These are phyloP conservation scores for Drosophila ohnishii DNA, from an alignment of 1,140 invertebrate species.

Conservation along the genomic window DNA sequence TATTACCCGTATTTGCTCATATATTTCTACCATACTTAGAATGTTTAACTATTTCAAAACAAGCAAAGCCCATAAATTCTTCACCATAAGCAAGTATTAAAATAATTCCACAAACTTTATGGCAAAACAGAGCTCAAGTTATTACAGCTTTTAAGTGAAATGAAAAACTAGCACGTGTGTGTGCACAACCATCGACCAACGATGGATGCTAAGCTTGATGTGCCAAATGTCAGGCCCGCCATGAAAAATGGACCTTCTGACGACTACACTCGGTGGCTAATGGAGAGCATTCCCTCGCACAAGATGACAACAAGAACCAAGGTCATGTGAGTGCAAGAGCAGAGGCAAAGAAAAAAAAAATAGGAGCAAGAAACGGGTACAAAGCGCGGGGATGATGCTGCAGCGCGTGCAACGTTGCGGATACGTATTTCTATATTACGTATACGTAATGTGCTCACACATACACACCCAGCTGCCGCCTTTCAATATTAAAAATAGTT, in stretches of 20 bases:
- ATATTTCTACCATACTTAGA: background rate
- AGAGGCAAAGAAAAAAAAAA: background rate
- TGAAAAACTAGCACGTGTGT: slow-evolving; percentile 6
- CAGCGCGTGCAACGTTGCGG: slow-evolving; percentile 45
- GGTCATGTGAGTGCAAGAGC: slow-evolving; percentile 60
- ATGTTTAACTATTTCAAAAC: background rate
- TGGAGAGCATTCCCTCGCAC: slow-evolving; percentile 45
- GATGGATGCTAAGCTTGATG: slow-evolving; percentile 24
- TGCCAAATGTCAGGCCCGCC: slow-evolving; percentile 33
- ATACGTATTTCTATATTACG: slow-evolving; percentile 39
- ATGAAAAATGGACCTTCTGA: slow-evolving; percentile 34
- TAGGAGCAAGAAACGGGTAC: background rate
- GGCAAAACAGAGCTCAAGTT: background rate
- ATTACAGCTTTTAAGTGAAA: slow-evolving; percentile 8
- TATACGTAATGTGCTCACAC: slow-evolving; percentile 55
- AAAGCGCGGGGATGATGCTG: slow-evolving; percentile 28
- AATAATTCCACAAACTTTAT: slow-evolving; percentile 2
- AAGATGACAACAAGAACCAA: slow-evolving; percentile 53
- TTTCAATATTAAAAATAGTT: slow-evolving; percentile 77
- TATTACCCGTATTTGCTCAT: background rate
- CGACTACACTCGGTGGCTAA: slow-evolving; percentile 26
- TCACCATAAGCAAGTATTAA: background rate
- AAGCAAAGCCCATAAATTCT: background rate
- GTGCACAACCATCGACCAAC: slow-evolving; percentile 17
- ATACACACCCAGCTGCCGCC: slow-evolving; percentile 28